A percentile compares a stretch with the other conserved stretches of the same genome.
These are phyloP conservation scores for Chloroceryle aenea DNA, from an alignment of 2,113 vertebrate species.

Conservation along the genomic window DNA sequence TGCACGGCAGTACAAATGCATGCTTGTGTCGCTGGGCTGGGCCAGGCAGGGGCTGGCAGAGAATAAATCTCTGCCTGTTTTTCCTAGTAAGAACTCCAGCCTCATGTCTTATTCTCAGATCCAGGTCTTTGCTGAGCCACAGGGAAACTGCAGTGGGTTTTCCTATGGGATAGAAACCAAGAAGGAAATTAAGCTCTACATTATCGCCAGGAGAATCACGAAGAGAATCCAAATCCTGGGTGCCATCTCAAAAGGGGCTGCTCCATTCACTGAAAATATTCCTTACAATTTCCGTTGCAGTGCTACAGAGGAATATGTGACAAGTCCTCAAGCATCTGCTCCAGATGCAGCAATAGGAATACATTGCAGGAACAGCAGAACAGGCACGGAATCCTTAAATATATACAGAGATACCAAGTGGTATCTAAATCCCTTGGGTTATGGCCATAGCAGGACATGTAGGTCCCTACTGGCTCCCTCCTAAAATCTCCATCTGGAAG, in stretches of 20 bases:
- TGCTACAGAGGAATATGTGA: not conserved
- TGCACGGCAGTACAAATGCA: not conserved
- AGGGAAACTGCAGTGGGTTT: not conserved
- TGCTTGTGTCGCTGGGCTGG: not conserved
- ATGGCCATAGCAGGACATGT: not conserved
- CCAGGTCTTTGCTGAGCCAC: not conserved
- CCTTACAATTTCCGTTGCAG: not conserved
- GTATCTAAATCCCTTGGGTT: not conserved
- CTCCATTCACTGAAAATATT: not conserved
- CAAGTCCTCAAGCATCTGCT: not conserved
- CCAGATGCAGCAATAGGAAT: not conserved
- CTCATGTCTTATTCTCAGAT: fast-evolving
- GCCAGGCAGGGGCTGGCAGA: not conserved
- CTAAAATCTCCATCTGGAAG: not conserved
- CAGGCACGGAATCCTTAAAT: not conserved
- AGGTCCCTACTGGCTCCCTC: not conserved
- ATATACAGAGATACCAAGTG: not conserved
- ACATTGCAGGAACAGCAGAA: not conserved
- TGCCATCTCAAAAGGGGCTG: not conserved
- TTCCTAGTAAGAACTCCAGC: not conserved
- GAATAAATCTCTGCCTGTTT: not conserved
- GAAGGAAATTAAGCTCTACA: not conserved
- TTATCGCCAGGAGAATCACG: not conserved
- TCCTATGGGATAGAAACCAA: not conserved
- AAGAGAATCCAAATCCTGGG: not conserved